Conservation (phyloP, 2,113 vertebrate species). For the Phocoena sinus region DNA sequence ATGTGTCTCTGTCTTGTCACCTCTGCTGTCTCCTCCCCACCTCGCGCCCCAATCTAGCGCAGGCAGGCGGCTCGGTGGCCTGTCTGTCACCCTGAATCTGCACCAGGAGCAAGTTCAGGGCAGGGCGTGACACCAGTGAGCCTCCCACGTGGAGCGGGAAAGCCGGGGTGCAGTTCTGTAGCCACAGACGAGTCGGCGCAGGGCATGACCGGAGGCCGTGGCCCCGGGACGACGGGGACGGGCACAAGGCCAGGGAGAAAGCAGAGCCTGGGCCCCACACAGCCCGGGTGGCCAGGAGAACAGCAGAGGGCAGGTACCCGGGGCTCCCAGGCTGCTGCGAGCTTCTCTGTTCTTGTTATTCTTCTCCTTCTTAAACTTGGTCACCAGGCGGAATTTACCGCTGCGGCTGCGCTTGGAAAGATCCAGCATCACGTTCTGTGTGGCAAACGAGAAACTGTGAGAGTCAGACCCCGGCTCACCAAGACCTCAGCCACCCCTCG, state of each 20-base stretch:
- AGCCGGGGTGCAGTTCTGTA: not conserved
- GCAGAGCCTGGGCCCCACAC: not conserved
- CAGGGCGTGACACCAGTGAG: not conserved
- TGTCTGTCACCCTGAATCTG: not conserved
- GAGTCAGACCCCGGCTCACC: not conserved
- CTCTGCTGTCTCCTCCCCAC: constrained; percentile 6
- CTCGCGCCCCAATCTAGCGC: not conserved
- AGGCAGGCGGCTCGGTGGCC: not conserved
- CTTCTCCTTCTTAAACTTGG: constrained; percentile 98
- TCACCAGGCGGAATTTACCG: constrained; percentile 95
- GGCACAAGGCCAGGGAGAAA: not conserved
- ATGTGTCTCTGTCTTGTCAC: not conserved
- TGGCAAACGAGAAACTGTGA: not conserved
- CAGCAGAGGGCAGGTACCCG: constrained; percentile 81
- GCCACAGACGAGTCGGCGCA: not conserved
- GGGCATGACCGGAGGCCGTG: not conserved
- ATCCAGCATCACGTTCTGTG: constrained; percentile 86
- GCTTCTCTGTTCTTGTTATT: constrained; percentile 94
- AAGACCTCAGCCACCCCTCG: accelerated
- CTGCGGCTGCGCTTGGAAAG: constrained; percentile 91
- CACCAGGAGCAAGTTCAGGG: not conserved
- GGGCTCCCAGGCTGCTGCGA: constrained; percentile 84
- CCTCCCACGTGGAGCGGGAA: not conserved
- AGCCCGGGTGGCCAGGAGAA: not conserved
- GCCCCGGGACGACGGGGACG: not conserved